These are phyloP conservation scores for Beris chalybata DNA, from an alignment of 2,888 invertebrate species.

Conservation along the genomic window DNA sequence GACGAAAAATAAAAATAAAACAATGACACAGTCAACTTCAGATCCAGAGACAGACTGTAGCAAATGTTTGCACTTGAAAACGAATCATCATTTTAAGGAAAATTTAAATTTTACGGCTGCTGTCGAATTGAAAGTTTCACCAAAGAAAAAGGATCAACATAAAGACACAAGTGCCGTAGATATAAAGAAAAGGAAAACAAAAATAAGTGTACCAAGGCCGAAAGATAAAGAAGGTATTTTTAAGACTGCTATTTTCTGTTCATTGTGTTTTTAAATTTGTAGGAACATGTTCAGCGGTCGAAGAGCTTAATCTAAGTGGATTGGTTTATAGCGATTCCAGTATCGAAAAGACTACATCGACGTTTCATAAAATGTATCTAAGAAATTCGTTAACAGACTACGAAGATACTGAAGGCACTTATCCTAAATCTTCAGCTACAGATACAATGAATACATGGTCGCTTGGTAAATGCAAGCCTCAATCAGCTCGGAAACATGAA, in stretches of 20 bases:
- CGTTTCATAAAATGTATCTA: neutral
- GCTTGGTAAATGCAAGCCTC: too few species aligned
- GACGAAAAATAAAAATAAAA: neutral
- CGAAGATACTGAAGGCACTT: neutral
- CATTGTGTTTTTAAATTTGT: neutral
- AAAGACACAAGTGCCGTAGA: neutral
- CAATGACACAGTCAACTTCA: neutral
- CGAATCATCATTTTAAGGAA: constrained; percentile 14
- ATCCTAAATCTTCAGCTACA: constrained; percentile 15
- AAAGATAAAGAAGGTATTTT: neutral
- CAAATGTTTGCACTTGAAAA: constrained; percentile 16
- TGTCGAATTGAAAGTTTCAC: constrained; percentile 7
- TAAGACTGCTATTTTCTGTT: neutral
- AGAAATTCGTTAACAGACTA: neutral
- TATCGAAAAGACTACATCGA: neutral
- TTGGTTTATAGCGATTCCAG: neutral
- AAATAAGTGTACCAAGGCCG: neutral
- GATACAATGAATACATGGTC: neutral
- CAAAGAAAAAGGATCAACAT: neutral
- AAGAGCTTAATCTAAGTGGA: neutral
- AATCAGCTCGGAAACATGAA: too few species aligned
- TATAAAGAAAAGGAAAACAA: neutral
- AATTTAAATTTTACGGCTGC: constrained; percentile 15
- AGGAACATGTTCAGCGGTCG: neutral
- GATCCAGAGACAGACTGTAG: constrained; percentile 11